phyloP scores from a whole-genome alignment of 2,888 invertebrate genomes.

The Tetranychus truncatus region DNA sequence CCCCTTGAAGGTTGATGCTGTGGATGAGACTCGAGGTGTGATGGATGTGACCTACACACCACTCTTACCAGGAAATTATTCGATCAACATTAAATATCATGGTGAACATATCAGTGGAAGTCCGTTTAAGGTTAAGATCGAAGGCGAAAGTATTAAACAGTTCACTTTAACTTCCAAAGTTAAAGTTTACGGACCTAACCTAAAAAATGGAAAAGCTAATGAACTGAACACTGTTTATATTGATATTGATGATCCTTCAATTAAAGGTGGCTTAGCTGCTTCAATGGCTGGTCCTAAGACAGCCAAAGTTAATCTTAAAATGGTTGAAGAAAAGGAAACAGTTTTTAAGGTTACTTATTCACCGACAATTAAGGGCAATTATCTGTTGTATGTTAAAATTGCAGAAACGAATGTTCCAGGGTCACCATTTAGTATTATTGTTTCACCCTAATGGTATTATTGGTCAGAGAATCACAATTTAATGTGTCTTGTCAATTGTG shows the following conservation, averaged over 20 bases:
- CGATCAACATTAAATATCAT: conserved; percentile 1
- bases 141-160: conserved; percentile 10
- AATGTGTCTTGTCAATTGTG: too few relatives aligned
- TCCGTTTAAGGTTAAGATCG: conserved; percentile 2
- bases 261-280: conserved; percentile 9
- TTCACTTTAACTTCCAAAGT: conserved; percentile 9
- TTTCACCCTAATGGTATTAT: background rate
- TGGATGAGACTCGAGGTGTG: background rate
- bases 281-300: conserved; percentile 6
- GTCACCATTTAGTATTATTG: conserved; percentile 9
- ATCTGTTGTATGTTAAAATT: conserved; percentile 13
- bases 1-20: background rate
- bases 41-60: conserved; percentile 4
- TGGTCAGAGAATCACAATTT: background rate
- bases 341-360: background rate
- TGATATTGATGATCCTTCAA: conserved; percentile 2
- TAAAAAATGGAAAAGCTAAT: conserved; percentile 4
- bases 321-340: conserved; percentile 4
- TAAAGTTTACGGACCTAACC: background rate
- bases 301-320: conserved; percentile 9
- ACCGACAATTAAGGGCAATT: background rate
- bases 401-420: background rate
- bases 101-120: conserved; percentile 10
- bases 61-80: conserved; percentile 6
- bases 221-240: background rate